Evolutionary conservation across 1,140 invertebrate species (phyloP).

Genomic region (Trachymyrmex septentrionalis): DNA sequence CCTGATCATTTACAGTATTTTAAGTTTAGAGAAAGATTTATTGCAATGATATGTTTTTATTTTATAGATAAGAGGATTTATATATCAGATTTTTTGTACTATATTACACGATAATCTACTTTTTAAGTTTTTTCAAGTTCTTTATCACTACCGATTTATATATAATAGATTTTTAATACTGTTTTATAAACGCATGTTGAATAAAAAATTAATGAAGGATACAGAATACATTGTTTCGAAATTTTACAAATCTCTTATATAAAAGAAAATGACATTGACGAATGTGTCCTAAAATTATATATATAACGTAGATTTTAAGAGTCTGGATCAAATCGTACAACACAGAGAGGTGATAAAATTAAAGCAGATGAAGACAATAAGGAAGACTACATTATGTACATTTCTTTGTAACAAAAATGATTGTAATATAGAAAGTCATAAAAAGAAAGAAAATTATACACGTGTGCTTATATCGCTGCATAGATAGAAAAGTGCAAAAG

Average conservation of each 20-base stretch:
- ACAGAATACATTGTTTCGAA: constrained; percentile 99
- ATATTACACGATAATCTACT: constrained; percentile 31
- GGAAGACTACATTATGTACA: constrained; percentile 94
- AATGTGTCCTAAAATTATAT: constrained; percentile 98
- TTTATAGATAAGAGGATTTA: not conserved
- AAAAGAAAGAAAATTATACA: not conserved
- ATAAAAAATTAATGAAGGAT: constrained; percentile 99
- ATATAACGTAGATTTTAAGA: constrained; percentile 99
- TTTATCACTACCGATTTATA: constrained; percentile 99
- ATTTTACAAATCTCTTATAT: constrained; percentile 99
- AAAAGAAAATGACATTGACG: constrained; percentile 98
- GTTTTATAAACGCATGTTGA: constrained; percentile 99
- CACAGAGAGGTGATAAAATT: constrained; percentile 92
- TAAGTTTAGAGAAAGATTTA: constrained; percentile 99
- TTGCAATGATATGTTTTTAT: constrained; percentile 94
- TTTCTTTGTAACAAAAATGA: not conserved
- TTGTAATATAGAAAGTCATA: not conserved
- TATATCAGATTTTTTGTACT: constrained; percentile 3
- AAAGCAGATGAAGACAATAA: constrained; percentile 93
- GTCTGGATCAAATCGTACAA: constrained; percentile 93
- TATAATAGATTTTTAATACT: constrained; percentile 99
- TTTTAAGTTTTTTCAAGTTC: constrained; percentile 89
- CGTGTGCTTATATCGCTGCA: too few relatives aligned
- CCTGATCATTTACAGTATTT: constrained; percentile 99
- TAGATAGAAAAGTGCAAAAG: too few relatives aligned